phyloP scores from a whole-genome alignment of 2,888 invertebrate genomes.

The Dicranocentrus wangi region DNA sequence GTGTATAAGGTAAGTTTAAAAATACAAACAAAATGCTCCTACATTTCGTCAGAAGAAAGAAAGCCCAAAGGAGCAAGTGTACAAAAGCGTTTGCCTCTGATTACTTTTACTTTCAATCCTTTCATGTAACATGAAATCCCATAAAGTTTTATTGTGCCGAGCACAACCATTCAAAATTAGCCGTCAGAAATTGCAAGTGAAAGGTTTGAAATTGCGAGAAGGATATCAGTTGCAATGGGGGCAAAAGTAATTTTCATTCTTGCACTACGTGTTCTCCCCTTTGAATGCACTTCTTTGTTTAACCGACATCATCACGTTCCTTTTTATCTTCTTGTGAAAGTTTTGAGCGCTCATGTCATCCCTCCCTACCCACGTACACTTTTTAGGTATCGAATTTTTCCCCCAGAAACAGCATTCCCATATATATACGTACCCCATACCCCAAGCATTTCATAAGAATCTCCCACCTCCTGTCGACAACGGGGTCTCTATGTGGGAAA shows the following conservation, averaged over 20 bases:
- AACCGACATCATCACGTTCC: constrained; percentile 39
- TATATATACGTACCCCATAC: too few relatives aligned
- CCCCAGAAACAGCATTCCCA: background rate
- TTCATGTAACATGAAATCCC: too few relatives aligned
- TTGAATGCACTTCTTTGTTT: constrained; percentile 30
- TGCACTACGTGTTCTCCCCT: constrained; percentile 20
- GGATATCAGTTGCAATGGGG: background rate
- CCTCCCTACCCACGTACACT: constrained; percentile 21
- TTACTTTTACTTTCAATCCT: too few relatives aligned
- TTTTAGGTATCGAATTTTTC: constrained; percentile 15
- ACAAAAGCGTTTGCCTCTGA: too few relatives aligned
- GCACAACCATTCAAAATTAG: too few relatives aligned
- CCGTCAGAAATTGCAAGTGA: too few relatives aligned
- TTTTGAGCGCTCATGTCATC: constrained; percentile 34
- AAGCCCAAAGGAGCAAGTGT: too few relatives aligned
- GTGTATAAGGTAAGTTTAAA: too few relatives aligned
- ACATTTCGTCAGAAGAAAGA: too few relatives aligned
- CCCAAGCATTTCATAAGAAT: background rate
- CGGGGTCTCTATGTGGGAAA: background rate
- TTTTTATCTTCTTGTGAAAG: constrained; percentile 13
- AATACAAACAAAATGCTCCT: too few relatives aligned
- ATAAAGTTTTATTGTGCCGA: too few relatives aligned
- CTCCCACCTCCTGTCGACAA: background rate
- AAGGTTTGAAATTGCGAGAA: background rate
- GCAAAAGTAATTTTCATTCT: constrained; percentile 14